Conservation (phyloP, 2,797 vertebrate genomes). For the Microctenopoma lineatum region DNA sequence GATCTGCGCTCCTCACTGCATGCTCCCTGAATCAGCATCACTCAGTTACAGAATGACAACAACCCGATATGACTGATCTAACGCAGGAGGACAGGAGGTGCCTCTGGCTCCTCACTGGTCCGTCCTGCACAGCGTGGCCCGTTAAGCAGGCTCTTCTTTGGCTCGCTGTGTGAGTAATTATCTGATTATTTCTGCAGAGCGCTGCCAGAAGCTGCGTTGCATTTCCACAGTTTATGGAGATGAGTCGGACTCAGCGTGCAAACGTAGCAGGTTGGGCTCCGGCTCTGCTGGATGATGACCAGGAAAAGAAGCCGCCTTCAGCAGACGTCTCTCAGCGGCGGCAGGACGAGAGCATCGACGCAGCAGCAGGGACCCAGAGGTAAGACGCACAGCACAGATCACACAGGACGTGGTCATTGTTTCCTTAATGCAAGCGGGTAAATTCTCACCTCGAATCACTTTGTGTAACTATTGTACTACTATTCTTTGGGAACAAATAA, state of each 20-base stretch:
- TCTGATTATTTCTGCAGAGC: constrained; percentile 60
- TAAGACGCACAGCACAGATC: constrained; percentile 17
- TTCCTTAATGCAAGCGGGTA: no score
- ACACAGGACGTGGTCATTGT: no score
- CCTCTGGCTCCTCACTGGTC: constrained; percentile 2
- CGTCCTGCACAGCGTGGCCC: neutral
- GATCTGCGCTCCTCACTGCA: neutral
- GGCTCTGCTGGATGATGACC: constrained; percentile 50
- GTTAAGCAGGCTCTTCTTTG: constrained; percentile 52
- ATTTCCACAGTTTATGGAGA: constrained; percentile 57
- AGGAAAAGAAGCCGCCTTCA: constrained; percentile 22
- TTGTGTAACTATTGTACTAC: no score
- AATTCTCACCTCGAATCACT: no score
- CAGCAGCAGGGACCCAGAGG: constrained; percentile 22
- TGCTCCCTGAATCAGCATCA: neutral
- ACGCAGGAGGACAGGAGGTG: no score
- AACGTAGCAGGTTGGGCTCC: constrained; percentile 60
- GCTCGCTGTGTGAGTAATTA: constrained; percentile 61
- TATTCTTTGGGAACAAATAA: no score
- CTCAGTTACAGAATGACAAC: neutral
- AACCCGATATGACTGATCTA: neutral
- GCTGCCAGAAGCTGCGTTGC: constrained; percentile 67
- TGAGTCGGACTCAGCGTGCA: constrained; percentile 55
- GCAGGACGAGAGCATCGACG: constrained; percentile 30
- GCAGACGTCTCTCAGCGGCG: constrained; percentile 12